Conservation (phyloP, 2,888 invertebrate genomes). For the Diadegma fenestrale region DNA sequence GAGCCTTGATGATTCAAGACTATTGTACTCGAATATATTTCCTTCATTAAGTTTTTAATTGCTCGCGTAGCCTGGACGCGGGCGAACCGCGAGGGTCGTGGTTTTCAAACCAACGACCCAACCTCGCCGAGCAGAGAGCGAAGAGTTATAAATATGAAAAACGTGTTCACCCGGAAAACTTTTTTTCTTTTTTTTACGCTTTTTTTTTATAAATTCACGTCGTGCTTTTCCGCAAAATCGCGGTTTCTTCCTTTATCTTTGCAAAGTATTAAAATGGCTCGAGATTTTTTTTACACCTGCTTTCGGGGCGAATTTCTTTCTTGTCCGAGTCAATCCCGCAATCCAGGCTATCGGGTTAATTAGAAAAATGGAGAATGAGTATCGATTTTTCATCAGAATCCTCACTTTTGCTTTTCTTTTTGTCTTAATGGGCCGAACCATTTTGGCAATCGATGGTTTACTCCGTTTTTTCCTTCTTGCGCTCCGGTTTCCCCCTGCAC, state of each 20-base stretch:
- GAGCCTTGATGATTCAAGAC: conserved; percentile 32
- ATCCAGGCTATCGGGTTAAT: conserved; percentile 10
- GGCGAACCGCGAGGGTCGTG: background rate
- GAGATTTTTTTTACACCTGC: background rate
- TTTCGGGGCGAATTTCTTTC: background rate
- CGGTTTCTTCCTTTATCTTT: background rate
- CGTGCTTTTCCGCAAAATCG: background rate
- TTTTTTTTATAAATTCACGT: background rate
- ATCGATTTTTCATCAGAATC: conserved; percentile 16
- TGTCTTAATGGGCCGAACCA: conserved; percentile 53
- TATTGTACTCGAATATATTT: conserved; percentile 20
- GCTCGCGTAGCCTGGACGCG: background rate
- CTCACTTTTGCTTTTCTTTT: conserved; percentile 21
- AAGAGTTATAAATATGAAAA: conserved; percentile 5
- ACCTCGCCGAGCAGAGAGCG: background rate
- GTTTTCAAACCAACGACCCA: background rate
- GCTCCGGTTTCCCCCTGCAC: too few relatives aligned
- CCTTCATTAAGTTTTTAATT: conserved; percentile 24
- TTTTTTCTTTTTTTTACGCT: background rate
- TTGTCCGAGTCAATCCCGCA: background rate
- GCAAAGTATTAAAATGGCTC: background rate
- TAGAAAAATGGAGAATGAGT: background rate
- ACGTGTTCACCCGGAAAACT: background rate
- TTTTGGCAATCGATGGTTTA: conserved; percentile 58
- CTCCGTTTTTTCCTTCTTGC: background rate